Evolutionary conservation across 2,888 invertebrate genomes (phyloP), one percentile per base, ranked within the genome.

Genomic region (Pogonocherus hispidulus): DNA sequence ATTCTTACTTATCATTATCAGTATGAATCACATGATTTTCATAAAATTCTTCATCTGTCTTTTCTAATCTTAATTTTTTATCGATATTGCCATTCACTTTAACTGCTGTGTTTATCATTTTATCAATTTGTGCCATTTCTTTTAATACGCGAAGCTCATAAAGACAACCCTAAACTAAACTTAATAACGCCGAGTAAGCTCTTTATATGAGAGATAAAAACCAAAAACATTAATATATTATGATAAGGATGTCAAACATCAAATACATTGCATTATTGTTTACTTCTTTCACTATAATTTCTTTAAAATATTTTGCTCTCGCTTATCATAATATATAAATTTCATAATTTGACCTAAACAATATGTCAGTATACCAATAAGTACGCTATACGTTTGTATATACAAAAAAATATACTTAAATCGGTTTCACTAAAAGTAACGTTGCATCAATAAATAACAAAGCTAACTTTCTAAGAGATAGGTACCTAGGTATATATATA

Each of bases 1-100:
- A 18, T 20, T 20, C 69, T 69, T 59, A 69, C 71, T 71, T 71
- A 41, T 71, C 51, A 44, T 60, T 69, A 18, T 57, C 63, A 8
- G 57, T 52, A 32, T 69, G 60, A 19, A 63, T 18, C n/a, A 66
- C 66, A 63, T 69, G 69, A 47, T 66, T 59, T 47, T 67, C 64
- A 16, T 54, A 54, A 27, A 62, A 62, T 23, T 70, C 59, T 19
- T 67, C 70, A 27, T 67, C 63, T 11, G 64, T 67, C 4, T 27
- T 35, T 32, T 46, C 60, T 14, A 47, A 14, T 19, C 55, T 55
- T 18, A 63, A 32, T 14, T 52, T 55, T 47, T 54, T 55, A 22
- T 64, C 62, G 32, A 66, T 51, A 32, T 44, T 46, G 22, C 49
- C 51, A 22, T 64, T 64, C 51, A 62, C 11, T 20, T 51, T 51